Evolutionary conservation across 2,888 invertebrate species (phyloP).

Genomic region (Orthosia gracilis): DNA sequence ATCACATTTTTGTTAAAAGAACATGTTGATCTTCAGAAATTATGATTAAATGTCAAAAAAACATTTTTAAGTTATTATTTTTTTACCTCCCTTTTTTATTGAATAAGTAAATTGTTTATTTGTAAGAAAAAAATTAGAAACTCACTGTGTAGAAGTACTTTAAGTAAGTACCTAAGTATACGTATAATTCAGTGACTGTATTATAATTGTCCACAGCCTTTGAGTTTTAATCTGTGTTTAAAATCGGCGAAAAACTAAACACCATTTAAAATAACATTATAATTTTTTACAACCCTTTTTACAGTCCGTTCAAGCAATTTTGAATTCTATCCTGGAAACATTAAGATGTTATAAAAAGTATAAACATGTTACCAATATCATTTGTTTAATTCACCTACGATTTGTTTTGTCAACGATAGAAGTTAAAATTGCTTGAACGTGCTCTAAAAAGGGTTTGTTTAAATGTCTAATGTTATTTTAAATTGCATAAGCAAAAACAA

Average conservation of each 20-base stretch:
- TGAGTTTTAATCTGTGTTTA: not conserved
- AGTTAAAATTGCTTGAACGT: too few species aligned
- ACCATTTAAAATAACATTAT: too few species aligned
- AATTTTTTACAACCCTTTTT: too few species aligned
- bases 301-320: too few species aligned
- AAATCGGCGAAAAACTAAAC: not conserved
- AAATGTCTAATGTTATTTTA: too few species aligned
- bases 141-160: not conserved
- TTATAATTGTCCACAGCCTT: not conserved
- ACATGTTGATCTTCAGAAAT: constrained; percentile 42
- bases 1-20: constrained; percentile 32
- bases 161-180: not conserved
- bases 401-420: too few species aligned
- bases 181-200: not conserved
- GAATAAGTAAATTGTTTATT: constrained; percentile 1
- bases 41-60: constrained; percentile 23
- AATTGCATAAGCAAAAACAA: too few species aligned
- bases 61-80: constrained; percentile 25
- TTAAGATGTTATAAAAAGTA: too few species aligned
- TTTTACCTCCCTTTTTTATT: constrained; percentile 22
- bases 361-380: too few species aligned
- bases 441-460: too few species aligned
- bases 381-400: too few species aligned
- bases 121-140: constrained; percentile 22
- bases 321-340: too few species aligned